These are phyloP conservation scores for Cottus gobio DNA, from an alignment of 2,113 vertebrate genomes.

Conservation along the genomic window DNA sequence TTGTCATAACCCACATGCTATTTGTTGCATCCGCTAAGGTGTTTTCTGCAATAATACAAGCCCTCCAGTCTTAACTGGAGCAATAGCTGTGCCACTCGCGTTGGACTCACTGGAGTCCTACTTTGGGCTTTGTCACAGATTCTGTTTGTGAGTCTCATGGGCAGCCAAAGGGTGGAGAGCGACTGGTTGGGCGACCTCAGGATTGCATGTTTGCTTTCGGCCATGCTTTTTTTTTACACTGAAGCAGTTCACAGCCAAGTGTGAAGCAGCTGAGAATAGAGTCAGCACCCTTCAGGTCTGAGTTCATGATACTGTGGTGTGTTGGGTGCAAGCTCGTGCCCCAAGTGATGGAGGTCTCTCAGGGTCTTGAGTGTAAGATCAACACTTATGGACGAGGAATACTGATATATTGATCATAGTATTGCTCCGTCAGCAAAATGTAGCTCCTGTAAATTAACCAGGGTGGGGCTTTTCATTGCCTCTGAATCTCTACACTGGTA, in stretches of 20 bases:
- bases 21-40: neutral
- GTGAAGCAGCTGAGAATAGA: constrained; percentile 11
- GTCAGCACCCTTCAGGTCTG: neutral
- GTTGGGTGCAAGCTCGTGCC: neutral
- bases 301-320: neutral
- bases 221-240: too few species aligned
- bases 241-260: neutral
- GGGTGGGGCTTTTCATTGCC: neutral
- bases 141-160: constrained; percentile 15
- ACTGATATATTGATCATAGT: neutral
- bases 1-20: neutral
- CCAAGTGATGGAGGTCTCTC: neutral
- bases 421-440: neutral
- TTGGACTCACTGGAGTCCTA: neutral
- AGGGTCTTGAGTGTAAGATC: neutral
- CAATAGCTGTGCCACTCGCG: neutral
- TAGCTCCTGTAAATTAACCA: neutral
- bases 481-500: neutral
- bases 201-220: neutral
- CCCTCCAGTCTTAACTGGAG: neutral
- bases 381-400: neutral
- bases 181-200: neutral
- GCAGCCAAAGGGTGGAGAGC: neutral
- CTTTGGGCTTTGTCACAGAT: neutral
- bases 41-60: neutral